Evolutionary conservation across 2,797 vertebrate species (phyloP), one percentile per base, ranked within the genome.

Genomic region (Nyctalus aviator): DNA sequence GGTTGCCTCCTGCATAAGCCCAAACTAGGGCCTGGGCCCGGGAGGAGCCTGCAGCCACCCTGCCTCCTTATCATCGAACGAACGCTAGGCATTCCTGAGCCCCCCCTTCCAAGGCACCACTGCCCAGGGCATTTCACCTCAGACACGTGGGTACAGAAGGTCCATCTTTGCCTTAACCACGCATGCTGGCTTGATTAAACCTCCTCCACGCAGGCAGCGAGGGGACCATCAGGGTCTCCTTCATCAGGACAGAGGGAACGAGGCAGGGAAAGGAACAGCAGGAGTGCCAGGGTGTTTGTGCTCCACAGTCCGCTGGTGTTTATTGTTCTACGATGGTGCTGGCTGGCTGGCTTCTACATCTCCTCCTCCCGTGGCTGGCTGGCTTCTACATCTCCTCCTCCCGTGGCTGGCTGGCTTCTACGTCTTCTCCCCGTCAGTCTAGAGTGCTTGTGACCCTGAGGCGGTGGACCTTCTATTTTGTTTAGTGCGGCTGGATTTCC

Each of bases 241-340:
- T 37, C n/a, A 55, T 27, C 32, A 64, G 73, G 32, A 91, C 5
- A n/a, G 25, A 57, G 50, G 15, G 27, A 21, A 68, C 5, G 50
- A 41, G 37, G 13, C 23, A 4, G 20, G 76, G 17, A 41, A 86
- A 84, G 62, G 53, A 90, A 64, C 1, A 79, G 11, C 5, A 81
- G 27, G 37, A 37, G 0, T 55, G 25, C 69, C 10, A 71, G 37
- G 23, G 1, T 4, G 27, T 79, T 79, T 84, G 30, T 53, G 76
- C 57, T 91, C 84, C 5, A 9, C 84, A 41, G 64, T 84, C 89
- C 3, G 0, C 72, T n/a, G 32, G 41, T 71, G 25, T 96, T 97
- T 96, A 96, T 94, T 95, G 59, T 76, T 84, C 83, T 48, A 57
- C 1, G 0, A 5, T 25, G 62, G 85, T 25, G 23, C 15, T 9